These are phyloP conservation scores for Microcebus tavaratra DNA, from an alignment of 2,113 vertebrate species.

Conservation along the genomic window DNA sequence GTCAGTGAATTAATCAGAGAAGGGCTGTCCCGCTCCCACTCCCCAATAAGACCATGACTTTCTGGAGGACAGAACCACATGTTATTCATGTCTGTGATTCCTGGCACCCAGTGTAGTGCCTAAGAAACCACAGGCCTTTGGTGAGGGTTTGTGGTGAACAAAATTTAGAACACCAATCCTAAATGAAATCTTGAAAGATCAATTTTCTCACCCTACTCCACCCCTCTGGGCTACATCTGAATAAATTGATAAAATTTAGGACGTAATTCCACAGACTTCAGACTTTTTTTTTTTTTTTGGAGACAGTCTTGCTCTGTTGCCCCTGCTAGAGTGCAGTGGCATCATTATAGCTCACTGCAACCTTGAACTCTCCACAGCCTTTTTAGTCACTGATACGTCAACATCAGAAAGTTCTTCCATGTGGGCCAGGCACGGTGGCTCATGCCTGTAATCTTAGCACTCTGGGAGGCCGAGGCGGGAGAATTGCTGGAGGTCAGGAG, in stretches of 20 bases:
- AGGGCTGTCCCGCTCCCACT: not conserved
- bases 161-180: not conserved
- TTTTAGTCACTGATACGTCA: not conserved
- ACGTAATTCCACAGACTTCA: not conserved
- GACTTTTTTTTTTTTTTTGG: too few species aligned
- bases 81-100: too few species aligned
- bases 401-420: not conserved
- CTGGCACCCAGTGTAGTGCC: not conserved
- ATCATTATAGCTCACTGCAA: too few species aligned
- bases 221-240: not conserved
- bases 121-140: not conserved
- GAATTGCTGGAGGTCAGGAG: too few species aligned
- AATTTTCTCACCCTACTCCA: not conserved
- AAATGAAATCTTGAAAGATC: not conserved
- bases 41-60: fast-evolving
- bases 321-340: too few species aligned
- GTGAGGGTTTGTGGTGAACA: not conserved
- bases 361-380: not conserved
- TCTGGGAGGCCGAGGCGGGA: too few species aligned
- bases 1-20: not conserved
- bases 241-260: not conserved
- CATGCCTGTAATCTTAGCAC: too few species aligned
- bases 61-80: not conserved
- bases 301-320: too few species aligned
- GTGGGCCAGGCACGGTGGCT: not conserved